Percentiles rank a stretch among this genome's conserved stretches.
These are phyloP conservation scores for Aldrovandia affinis DNA, from an alignment of 2,797 vertebrate species.

Conservation along the genomic window DNA sequence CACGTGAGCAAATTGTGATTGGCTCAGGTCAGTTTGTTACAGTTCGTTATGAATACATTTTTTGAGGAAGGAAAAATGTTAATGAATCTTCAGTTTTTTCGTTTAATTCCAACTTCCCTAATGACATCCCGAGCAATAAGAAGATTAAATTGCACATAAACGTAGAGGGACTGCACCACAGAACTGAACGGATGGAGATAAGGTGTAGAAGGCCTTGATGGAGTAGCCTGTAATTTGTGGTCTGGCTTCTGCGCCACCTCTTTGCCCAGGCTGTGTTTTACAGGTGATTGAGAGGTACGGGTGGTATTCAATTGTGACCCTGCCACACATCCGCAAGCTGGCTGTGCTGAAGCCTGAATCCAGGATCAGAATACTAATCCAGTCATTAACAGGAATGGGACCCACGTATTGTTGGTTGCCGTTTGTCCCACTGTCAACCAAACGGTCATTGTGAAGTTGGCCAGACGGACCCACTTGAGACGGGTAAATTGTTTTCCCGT, in stretches of 20 bases:
- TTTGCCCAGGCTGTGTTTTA: not conserved
- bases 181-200: not conserved
- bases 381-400: not conserved
- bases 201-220: not conserved
- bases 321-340: not conserved
- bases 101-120: too few species aligned
- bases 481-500: too few species aligned
- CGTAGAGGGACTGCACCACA: not conserved
- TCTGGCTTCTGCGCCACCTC: not conserved
- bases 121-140: too few species aligned
- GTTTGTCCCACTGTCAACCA: not conserved
- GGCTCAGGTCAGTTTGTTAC: too few species aligned
- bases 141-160: too few species aligned
- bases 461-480: not conserved
- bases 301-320: not conserved
- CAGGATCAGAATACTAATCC: not conserved
- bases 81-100: too few species aligned
- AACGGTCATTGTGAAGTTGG: not conserved
- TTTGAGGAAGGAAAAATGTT: too few species aligned
- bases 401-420: not conserved
- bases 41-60: too few species aligned
- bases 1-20: too few species aligned
- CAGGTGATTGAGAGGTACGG: not conserved
- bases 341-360: not conserved
- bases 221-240: not conserved